A percentile compares a stretch with the other conserved stretches of the same genome.
Conservation (phyloP, 2,113 vertebrate genomes). For the Noturus placidus region DNA sequence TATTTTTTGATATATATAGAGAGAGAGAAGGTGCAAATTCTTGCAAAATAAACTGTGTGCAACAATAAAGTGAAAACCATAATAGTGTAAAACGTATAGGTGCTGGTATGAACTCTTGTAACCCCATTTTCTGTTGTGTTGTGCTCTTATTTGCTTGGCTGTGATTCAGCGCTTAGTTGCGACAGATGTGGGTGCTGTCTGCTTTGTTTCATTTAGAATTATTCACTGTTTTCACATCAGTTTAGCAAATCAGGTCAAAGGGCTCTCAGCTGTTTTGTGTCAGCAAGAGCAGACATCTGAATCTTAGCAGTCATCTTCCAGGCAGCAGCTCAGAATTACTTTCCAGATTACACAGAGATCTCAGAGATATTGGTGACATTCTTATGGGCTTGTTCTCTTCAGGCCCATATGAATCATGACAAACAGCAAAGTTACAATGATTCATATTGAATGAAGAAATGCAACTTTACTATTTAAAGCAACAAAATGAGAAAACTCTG, state of each 20-base stretch:
- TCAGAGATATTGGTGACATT: background rate
- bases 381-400: background rate
- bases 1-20: background rate
- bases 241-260: slow-evolving; percentile 46
- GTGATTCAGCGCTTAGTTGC: slow-evolving; percentile 39
- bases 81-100: background rate
- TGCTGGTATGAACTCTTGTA: slow-evolving; percentile 34
- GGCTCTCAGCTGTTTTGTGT: slow-evolving; percentile 44
- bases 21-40: background rate
- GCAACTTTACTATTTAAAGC: background rate
- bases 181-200: slow-evolving; percentile 26
- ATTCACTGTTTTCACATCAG: slow-evolving; percentile 43
- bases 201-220: slow-evolving; percentile 23
- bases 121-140: slow-evolving; percentile 26
- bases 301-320: slow-evolving; percentile 27
- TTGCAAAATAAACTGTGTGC: background rate
- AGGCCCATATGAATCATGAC: background rate
- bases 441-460: background rate
- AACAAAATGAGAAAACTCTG: background rate
- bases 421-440: background rate
- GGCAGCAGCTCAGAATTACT: background rate
- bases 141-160: slow-evolving; percentile 15
- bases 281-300: slow-evolving; percentile 29
- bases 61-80: background rate
- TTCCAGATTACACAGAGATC: background rate